These are phyloP conservation scores for Babylonia areolata DNA, from an alignment of 1,140 invertebrate species.

Conservation along the genomic window DNA sequence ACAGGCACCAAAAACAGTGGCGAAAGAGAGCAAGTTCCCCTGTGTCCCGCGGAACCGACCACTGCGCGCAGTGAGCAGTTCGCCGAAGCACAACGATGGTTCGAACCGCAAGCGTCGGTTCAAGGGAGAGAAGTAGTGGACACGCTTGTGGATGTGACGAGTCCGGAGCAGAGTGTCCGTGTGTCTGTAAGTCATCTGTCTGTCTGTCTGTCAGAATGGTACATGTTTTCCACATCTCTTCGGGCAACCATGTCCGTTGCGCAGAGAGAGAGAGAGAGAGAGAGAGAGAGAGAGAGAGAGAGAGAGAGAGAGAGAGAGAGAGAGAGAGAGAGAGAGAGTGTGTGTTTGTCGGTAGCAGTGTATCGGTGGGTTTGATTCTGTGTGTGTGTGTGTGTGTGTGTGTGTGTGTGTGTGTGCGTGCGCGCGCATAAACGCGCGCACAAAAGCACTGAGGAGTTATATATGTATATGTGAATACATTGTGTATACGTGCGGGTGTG, in stretches of 20 bases:
- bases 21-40: not conserved
- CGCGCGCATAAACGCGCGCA: not conserved
- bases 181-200: no score
- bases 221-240: no score
- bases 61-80: not conserved
- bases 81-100: no score
- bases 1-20: no score
- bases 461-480: not conserved
- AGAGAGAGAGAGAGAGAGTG: not conserved
- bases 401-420: not conserved
- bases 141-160: not conserved
- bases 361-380: not conserved
- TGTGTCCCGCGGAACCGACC: not conserved
- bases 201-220: no score
- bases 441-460: not conserved
- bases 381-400: slow-evolving; percentile 1
- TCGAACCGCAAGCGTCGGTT: no score
- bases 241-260: no score
- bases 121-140: not conserved
- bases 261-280: slow-evolving; percentile 3
- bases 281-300: slow-evolving; percentile 12
- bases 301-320: slow-evolving; percentile 6
- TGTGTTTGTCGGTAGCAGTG: no score
- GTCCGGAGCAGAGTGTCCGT: not conserved
- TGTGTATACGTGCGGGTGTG: not conserved